Evolutionary conservation across 2,888 invertebrate genomes (phyloP).

Genomic region (Teleogryllus oceanicus): DNA sequence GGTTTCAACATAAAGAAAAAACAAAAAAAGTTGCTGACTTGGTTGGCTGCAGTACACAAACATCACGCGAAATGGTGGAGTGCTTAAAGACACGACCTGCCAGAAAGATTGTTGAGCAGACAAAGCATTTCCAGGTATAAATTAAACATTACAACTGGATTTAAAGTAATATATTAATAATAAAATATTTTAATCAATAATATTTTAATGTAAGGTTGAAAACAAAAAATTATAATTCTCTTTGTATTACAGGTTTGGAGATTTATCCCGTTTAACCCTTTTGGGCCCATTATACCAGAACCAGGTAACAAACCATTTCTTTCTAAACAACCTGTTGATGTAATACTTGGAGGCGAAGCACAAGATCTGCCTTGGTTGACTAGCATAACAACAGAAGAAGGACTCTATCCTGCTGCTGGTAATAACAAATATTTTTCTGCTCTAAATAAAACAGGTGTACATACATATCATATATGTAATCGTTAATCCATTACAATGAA

Average conservation of each 20-base stretch:
- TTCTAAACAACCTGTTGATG: slow-evolving; percentile 24
- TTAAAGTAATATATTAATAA: background rate
- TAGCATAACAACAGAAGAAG: slow-evolving; percentile 30
- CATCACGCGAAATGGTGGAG: slow-evolving; percentile 55
- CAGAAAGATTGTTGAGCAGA: slow-evolving; percentile 55
- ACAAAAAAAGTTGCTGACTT: slow-evolving; percentile 57
- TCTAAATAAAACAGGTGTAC: background rate
- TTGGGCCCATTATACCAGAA: slow-evolving; percentile 62
- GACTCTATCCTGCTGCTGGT: slow-evolving; percentile 31
- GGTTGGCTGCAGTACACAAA: slow-evolving; percentile 61
- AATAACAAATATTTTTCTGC: background rate
- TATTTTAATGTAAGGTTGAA: background rate
- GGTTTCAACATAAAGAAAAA: slow-evolving; percentile 58
- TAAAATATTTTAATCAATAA: background rate
- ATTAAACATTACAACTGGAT: background rate
- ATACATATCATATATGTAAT: no score
- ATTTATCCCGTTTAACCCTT: slow-evolving; percentile 42
- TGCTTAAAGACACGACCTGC: slow-evolving; percentile 63
- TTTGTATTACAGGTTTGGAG: slow-evolving; percentile 40
- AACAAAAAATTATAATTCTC: slow-evolving; percentile 34
- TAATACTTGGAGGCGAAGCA: slow-evolving; percentile 19
- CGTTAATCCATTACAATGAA: no score
- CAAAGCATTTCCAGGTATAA: slow-evolving; percentile 1
- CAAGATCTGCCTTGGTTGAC: slow-evolving; percentile 31
- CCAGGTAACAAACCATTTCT: slow-evolving; percentile 42